Percentiles rank a stretch among this genome's conserved stretches.
phyloP scores from a whole-genome alignment of 1,140 invertebrate genomes.

The Drosophila teissieri region DNA sequence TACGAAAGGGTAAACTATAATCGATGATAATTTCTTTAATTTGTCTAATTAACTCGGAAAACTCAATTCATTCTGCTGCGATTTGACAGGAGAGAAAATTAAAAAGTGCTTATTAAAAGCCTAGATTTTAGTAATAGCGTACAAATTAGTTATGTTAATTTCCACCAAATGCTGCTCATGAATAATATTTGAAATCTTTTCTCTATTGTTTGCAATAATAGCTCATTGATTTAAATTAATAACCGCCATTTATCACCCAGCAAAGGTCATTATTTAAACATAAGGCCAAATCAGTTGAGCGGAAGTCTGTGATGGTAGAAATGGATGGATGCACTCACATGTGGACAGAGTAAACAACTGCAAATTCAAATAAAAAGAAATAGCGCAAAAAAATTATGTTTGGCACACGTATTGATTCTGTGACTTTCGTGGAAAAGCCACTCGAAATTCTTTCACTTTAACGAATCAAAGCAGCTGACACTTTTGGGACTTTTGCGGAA shows the following conservation, averaged over 20 bases:
- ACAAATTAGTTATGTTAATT: neutral
- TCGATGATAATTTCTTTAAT: slow-evolving; percentile 39
- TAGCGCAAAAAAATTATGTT: neutral
- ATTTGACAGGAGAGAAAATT: too few relatives aligned
- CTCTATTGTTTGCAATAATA: slow-evolving; percentile 22
- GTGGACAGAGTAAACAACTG: slow-evolving; percentile 8
- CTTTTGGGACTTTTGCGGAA: slow-evolving; percentile 13
- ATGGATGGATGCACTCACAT: neutral
- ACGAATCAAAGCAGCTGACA: slow-evolving; percentile 41
- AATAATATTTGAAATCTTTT: neutral
- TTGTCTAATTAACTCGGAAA: slow-evolving; percentile 25
- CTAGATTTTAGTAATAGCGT: too few relatives aligned
- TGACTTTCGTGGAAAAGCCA: slow-evolving; percentile 9
- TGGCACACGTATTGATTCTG: slow-evolving; percentile 9
- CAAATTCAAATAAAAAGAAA: slow-evolving; percentile 19
- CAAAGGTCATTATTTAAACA: slow-evolving; percentile 26
- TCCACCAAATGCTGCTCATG: neutral
- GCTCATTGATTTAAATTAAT: slow-evolving; percentile 37
- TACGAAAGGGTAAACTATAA: slow-evolving; percentile 32
- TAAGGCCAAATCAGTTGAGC: slow-evolving; percentile 6
- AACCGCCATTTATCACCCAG: neutral
- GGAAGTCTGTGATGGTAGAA: slow-evolving; percentile 8
- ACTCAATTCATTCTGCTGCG: slow-evolving; percentile 10
- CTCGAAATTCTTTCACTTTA: slow-evolving; percentile 10
- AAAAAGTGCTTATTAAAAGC: neutral